Evolutionary conservation across 2,797 vertebrate species (phyloP).

Genomic region (Typhlichthys subterraneus): DNA sequence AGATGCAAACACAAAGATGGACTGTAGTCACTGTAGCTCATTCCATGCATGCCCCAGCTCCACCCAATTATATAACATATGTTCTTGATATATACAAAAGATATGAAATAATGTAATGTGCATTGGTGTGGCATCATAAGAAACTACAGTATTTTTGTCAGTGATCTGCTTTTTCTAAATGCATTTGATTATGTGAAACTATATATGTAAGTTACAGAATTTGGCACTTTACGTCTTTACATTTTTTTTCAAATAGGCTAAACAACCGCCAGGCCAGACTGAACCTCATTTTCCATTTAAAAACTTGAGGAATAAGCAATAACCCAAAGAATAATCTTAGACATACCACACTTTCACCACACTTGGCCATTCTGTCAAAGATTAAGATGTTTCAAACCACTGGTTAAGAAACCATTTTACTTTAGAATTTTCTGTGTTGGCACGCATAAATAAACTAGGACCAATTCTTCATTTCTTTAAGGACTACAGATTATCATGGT

Average conservation of each 20-base stretch:
- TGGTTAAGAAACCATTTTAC: conserved; percentile 65
- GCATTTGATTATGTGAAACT: conserved; percentile 10
- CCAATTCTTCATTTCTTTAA: conserved; percentile 39
- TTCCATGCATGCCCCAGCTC: conserved; percentile 40
- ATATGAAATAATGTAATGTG: too few species aligned
- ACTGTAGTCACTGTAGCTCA: conserved; percentile 57
- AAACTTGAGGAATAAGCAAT: conserved; percentile 61
- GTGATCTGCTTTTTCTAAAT: conserved; percentile 6
- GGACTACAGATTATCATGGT: conserved; percentile 40
- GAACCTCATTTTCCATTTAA: conserved; percentile 70
- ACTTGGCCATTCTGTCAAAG: conserved; percentile 37
- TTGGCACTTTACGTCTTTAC: conserved; percentile 28
- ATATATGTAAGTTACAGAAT: conserved; percentile 4
- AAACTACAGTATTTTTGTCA: conserved; percentile 5
- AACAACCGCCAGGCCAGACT: conserved; percentile 50
- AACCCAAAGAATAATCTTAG: conserved; percentile 66
- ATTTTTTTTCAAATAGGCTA: conserved; percentile 38
- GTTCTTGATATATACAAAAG: conserved; percentile 10
- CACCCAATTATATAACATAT: conserved; percentile 30
- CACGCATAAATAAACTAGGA: conserved; percentile 60
- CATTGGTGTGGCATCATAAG: too few species aligned
- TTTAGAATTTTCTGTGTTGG: conserved; percentile 63
- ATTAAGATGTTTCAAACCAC: conserved; percentile 56
- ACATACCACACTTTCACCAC: conserved; percentile 51
- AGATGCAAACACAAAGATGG: conserved; percentile 46